Base-by-base conservation (phyloP, 2,797 vertebrate species). In the Esox lucius region DNA sequence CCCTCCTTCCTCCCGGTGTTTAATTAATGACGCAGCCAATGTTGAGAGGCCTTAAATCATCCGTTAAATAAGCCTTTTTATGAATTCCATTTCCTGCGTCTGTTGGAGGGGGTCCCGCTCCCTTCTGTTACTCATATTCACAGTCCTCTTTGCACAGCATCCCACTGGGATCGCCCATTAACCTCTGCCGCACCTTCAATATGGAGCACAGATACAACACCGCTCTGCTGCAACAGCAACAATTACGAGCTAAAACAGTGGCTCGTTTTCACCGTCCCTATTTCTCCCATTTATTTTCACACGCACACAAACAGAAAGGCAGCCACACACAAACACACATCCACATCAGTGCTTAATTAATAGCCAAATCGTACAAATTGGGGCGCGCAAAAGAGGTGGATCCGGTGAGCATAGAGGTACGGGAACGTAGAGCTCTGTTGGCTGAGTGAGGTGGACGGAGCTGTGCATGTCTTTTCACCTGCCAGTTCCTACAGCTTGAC, bases 31-130 rank as follows among this genome's bases (percentile, higher is more conserved):
- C 39, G 9, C 39, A 42, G 39, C 5, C 39, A 17, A 53, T 9
- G 51, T 3, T 1, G 48, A 70, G 42, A 49, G n/a, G 46, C 39
- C 46, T 19, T 56, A 19, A 56, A 56, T 56, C 53, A 46, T 33
- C 35, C 66, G 42, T 64, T 46, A 64, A 46, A 62, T 17, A 7
- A 64, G 13, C 71, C 35, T 46, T 64, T 26, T 64, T 46, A 72
- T 42, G 39, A 13, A 59, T 72, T 59, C 70, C n/a, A 62, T 73
- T 42, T 72, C 71, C 59, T 46, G 59, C 35, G 49, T 71, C 56
- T 28, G 48, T 33, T 28, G 48, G 53, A 31, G 24, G 39, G 12
- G 62, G 39, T 22, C 48, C 65, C 61, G 13, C 24, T 66, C 42
- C 62, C 28, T 31, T 31, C 22, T 12, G 70, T 69, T 67, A 28